Base-by-base conservation (phyloP, 2,888 invertebrate genomes). In the Pherbina coryleti region DNA sequence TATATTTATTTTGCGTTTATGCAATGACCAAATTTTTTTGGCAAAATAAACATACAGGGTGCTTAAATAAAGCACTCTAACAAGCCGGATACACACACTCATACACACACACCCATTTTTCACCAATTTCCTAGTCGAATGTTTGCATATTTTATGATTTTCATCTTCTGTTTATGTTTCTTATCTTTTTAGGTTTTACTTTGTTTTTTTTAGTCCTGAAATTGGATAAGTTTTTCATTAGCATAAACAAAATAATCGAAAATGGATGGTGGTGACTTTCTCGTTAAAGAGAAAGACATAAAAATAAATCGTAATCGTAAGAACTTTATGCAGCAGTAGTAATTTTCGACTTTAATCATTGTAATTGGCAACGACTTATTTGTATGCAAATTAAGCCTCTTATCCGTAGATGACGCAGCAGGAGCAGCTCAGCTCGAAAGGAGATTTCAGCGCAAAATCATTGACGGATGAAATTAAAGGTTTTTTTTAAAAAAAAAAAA, bases 361-460 rank as follows among this genome's bases (percentile, higher is more conserved):
- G 69, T 69, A 69, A 69, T 69, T 69, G 69, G 69, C 69, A 69
- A n/a, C 69, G 49, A 69, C 69, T 69, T 69, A 69, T 69, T 69
- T 69, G 69, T 28, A 69, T 69, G 69, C 69, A 69, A 69, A 69
- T 69, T 69, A 69, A 22, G 69, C 51, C 51, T 51, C 44, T 51
- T 69, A 14, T 19, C 25, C 22, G 17, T 31, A 28, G 34, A 3
- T 2, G 51, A 17, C 49, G 28, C 44, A 17, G 69, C 22, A 19
- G 14, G 14, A 44, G 19, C 17, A 11, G 49, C 31, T 66, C 17
- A 11, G 49, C 31, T 66, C 9, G 5, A 3, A 8, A 31, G 64
- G 34, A 66, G 17, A 66, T 31, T n/a, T 55, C 1, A 7, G 55
- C 19, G n/a, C n/a, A n/a, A 11, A 64, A 31, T 49, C 69, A 69